phyloP scores from a whole-genome alignment of 2,113 vertebrate genomes.

The Pampusana beccarii region DNA sequence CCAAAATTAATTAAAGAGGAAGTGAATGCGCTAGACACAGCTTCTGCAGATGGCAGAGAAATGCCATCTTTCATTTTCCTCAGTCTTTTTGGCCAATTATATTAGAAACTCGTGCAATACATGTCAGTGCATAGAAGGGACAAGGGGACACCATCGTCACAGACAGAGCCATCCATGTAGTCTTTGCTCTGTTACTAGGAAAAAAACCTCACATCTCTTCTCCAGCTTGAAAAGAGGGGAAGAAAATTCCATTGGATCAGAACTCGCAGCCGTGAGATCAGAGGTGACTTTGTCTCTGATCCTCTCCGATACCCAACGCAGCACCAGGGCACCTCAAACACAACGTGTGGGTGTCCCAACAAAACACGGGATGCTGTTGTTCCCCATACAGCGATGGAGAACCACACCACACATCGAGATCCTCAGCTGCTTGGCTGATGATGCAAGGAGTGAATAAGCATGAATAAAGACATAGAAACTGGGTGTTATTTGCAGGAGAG shows the following conservation, averaged over 20 bases:
- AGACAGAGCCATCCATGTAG: no score
- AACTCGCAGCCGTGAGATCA: neutral
- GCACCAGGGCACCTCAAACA: neutral
- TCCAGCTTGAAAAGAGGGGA: neutral
- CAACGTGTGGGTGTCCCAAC: neutral
- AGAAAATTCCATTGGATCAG: neutral
- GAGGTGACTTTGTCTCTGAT: neutral
- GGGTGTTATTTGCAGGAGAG: constrained; percentile 39
- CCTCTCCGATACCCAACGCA: neutral
- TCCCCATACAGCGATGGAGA: neutral
- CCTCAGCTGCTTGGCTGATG: constrained; percentile 14
- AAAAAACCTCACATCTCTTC: neutral
- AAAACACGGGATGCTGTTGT: neutral
- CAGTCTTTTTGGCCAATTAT: neutral
- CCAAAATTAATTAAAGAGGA: neutral
- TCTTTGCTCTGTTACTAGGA: neutral
- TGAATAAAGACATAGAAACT: constrained; percentile 56
- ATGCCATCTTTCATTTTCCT: neutral
- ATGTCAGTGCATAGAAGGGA: rapidly evolving
- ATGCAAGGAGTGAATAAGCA: constrained; percentile 53
- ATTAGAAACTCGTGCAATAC: neutral
- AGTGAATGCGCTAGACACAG: neutral
- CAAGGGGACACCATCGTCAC: neutral
- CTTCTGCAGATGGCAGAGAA: neutral
- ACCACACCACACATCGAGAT: neutral